Conservation (phyloP, 1,140 invertebrate genomes). For the Drosophila bocqueti region DNA sequence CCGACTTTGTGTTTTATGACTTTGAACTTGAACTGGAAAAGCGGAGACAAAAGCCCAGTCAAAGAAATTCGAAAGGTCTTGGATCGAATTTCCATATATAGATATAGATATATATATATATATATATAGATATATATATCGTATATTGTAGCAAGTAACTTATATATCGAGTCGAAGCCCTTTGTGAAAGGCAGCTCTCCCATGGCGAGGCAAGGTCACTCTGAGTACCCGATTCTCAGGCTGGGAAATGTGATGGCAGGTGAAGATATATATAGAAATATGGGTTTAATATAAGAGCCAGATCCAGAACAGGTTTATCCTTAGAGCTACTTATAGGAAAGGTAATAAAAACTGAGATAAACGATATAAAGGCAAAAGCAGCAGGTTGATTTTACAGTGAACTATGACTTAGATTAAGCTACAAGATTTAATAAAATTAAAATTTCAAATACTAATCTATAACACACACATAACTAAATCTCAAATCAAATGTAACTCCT, state of each 20-base stretch:
- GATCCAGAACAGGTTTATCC: background rate
- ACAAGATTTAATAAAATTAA: background rate
- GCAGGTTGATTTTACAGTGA: background rate
- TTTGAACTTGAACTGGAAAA: constrained; percentile 80
- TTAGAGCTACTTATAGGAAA: background rate
- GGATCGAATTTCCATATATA: background rate
- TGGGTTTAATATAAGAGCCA: background rate
- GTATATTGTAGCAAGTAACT: background rate
- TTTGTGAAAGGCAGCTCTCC: constrained; percentile 46
- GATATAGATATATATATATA: background rate
- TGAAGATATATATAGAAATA: background rate
- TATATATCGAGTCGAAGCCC: background rate
- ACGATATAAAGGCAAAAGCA: background rate
- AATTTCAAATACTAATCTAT: background rate
- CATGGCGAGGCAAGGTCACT: constrained; percentile 37
- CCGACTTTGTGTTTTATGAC: constrained; percentile 64
- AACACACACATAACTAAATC: background rate
- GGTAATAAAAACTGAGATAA: background rate
- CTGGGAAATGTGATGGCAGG: background rate
- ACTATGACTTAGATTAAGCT: background rate
- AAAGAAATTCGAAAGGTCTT: constrained; percentile 48
- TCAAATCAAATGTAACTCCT: background rate
- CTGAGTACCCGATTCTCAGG: constrained; percentile 10
- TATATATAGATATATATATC: background rate
- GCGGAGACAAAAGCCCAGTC: constrained; percentile 4